A percentile compares a stretch with the other conserved stretches of the same genome.
These are phyloP conservation scores for Trogon melanurus DNA, from an alignment of 2,113 vertebrate genomes.

Conservation along the genomic window DNA sequence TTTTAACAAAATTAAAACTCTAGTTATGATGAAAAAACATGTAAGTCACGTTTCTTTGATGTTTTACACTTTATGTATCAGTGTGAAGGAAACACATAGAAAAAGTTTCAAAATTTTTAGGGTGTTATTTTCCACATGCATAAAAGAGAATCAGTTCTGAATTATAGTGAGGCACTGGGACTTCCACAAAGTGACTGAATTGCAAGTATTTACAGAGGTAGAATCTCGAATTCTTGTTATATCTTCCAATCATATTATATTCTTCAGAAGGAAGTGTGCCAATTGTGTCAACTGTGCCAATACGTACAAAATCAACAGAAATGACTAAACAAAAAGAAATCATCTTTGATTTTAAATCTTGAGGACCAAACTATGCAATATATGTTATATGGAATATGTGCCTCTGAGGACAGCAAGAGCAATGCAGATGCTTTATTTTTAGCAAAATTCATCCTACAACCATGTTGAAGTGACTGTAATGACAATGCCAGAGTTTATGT, in stretches of 20 bases:
- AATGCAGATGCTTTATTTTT: background rate
- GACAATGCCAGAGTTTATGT: background rate
- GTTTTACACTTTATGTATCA: background rate
- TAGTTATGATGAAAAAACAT: background rate
- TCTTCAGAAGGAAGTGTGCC: background rate
- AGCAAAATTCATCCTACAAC: background rate
- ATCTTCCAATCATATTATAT: background rate
- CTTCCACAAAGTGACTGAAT: background rate
- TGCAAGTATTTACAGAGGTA: background rate
- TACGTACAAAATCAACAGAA: background rate
- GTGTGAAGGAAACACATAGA: background rate
- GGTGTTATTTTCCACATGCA: background rate
- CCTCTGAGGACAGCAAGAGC: background rate
- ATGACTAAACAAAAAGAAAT: fast-evolving
- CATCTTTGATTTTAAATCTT: background rate
- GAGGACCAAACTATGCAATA: background rate
- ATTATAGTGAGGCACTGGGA: background rate
- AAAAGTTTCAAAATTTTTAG: background rate
- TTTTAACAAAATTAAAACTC: background rate
- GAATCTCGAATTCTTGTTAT: background rate
- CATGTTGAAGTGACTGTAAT: background rate
- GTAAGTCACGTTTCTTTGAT: background rate
- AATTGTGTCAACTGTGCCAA: background rate
- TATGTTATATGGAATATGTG: background rate
- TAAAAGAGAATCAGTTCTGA: background rate